These are phyloP conservation scores for Monarcha castaneiventris DNA, from an alignment of 2,113 vertebrate genomes.

Conservation along the genomic window DNA sequence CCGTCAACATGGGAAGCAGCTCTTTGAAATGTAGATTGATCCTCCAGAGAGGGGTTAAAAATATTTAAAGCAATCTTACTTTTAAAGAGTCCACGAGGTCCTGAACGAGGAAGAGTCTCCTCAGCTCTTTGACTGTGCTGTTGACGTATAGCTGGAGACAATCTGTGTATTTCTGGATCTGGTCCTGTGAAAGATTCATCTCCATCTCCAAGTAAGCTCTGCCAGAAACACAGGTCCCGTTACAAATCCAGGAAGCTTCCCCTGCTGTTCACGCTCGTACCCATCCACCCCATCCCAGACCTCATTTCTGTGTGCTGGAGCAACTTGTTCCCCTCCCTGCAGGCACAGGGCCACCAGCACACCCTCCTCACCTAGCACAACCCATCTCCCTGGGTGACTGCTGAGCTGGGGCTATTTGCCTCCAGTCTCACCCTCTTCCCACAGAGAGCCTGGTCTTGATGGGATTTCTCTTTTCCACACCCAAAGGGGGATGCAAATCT, in stretches of 20 bases:
- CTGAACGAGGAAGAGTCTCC: conserved; percentile 96
- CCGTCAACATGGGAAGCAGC: not conserved
- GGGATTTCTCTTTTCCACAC: not conserved
- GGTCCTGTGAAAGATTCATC: conserved; percentile 93
- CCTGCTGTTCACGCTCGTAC: rapidly evolving
- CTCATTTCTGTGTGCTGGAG: not conserved
- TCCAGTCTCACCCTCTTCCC: not conserved
- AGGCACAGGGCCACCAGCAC: not conserved
- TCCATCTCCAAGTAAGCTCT: conserved; percentile 95
- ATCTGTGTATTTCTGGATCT: conserved; percentile 97
- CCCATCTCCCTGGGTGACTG: not conserved
- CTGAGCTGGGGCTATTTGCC: not conserved
- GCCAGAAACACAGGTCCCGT: conserved; percentile 31
- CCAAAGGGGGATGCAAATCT: not conserved
- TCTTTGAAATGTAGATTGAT: not conserved
- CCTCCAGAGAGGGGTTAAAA: not conserved
- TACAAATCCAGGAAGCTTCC: not conserved
- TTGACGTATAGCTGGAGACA: conserved; percentile 92
- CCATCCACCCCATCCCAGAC: not conserved
- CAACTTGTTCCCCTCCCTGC: rapidly evolving
- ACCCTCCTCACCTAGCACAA: not conserved
- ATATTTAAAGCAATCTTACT: conserved; percentile 72
- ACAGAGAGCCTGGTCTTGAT: not conserved
- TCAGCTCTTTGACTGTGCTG: conserved; percentile 91
- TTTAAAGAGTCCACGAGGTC: conserved; percentile 97